Conservation (phyloP, 2,113 vertebrate genomes). For the Lota lota region DNA sequence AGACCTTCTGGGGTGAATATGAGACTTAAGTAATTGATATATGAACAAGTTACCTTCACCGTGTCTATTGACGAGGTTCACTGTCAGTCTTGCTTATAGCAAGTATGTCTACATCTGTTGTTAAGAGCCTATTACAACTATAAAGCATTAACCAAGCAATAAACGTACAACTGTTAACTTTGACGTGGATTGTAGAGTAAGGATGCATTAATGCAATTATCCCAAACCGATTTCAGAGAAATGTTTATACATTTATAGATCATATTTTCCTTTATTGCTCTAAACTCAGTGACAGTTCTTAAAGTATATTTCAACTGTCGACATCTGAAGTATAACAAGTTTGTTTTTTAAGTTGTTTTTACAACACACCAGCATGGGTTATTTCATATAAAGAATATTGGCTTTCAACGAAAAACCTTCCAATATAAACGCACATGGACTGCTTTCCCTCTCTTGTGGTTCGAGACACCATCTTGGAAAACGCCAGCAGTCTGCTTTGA, state of each 20-base stretch:
- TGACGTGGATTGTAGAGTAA: no score
- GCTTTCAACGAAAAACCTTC: conserved; percentile 33
- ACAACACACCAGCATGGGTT: background rate
- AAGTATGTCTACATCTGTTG: no score
- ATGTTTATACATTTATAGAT: background rate
- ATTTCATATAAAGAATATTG: conserved; percentile 40
- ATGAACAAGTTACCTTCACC: no score
- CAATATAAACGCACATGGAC: conserved; percentile 15
- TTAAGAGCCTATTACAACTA: no score
- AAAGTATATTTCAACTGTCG: no score
- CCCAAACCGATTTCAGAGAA: background rate
- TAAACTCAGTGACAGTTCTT: background rate
- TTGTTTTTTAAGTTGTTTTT: background rate
- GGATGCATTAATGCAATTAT: background rate
- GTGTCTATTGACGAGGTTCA: no score
- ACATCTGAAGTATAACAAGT: no score
- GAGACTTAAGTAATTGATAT: no score
- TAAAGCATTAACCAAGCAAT: no score
- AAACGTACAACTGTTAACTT: no score
- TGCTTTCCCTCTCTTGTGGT: conserved; percentile 28
- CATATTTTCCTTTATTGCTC: background rate
- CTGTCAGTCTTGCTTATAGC: no score
- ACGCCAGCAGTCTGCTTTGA: conserved; percentile 23
- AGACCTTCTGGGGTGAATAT: no score
- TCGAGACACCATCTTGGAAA: conserved; percentile 11